phyloP scores from a whole-genome alignment of 2,113 vertebrate genomes.

The Rhynchopsitta pachyrhyncha region DNA sequence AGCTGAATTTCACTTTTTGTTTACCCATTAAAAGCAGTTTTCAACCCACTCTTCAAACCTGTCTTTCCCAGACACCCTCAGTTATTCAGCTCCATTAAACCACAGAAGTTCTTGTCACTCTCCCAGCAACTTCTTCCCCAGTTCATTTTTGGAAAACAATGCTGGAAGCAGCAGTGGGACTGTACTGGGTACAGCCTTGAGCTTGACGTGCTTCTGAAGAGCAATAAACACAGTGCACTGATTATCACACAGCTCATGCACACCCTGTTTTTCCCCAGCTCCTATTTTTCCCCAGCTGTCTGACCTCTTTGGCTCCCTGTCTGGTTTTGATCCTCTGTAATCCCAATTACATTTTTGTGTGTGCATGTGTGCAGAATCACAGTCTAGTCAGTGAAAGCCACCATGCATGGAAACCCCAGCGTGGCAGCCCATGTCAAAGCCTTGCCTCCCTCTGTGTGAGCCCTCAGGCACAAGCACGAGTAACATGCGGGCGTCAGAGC shows the following conservation, averaged over 20 bases:
- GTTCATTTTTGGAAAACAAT: background rate
- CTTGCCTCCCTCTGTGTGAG: fast-evolving
- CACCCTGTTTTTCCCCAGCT: background rate
- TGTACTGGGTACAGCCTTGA: background rate
- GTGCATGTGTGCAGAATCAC: background rate
- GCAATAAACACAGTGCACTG: background rate
- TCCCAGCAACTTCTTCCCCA: background rate
- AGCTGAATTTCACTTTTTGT: background rate
- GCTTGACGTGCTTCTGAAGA: background rate
- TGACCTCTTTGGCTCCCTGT: background rate
- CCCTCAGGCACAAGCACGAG: background rate
- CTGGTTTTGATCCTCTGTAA: constrained; percentile 22
- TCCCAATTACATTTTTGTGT: background rate
- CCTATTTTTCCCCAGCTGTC: background rate
- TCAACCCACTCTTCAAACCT: background rate
- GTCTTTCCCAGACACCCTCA: background rate
- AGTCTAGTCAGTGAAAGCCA: background rate
- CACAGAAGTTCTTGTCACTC: background rate
- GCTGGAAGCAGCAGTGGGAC: background rate
- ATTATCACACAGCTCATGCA: background rate
- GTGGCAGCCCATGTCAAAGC: background rate
- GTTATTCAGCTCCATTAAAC: background rate
- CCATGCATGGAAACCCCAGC: background rate
- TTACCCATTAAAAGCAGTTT: background rate
- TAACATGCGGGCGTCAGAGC: fast-evolving